A percentile compares a stretch with the other conserved stretches of the same genome.
Conservation (phyloP, 2,797 vertebrate genomes). For the Cephalopachus bancanus region DNA sequence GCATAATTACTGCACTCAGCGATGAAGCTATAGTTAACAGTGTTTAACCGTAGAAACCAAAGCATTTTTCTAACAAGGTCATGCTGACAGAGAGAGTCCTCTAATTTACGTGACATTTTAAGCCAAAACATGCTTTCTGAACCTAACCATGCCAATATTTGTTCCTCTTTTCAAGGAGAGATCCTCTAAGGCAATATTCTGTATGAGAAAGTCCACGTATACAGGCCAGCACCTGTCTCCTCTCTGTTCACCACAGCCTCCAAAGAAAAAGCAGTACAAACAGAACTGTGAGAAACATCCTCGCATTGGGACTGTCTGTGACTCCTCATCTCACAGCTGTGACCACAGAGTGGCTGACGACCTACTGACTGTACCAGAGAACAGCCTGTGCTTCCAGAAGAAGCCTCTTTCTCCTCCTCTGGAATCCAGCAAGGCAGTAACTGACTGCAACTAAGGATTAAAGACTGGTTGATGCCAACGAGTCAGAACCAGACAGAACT, state of each 20-base stretch:
- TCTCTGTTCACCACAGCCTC: background rate
- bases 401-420: background rate
- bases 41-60: constrained; percentile 1
- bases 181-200: background rate
- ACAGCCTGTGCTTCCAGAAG: background rate
- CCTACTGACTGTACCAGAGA: background rate
- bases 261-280: background rate
- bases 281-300: background rate
- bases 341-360: background rate
- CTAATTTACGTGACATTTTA: background rate
- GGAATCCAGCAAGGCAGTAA: background rate
- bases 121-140: background rate
- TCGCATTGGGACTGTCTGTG: background rate
- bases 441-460: background rate
- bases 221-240: background rate
- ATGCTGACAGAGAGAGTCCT: background rate
- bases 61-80: background rate
- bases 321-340: background rate
- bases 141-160: background rate
- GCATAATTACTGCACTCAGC: background rate
- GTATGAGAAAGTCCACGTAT: background rate
- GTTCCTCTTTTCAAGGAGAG: background rate
- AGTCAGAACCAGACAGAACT: background rate
- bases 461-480: background rate
- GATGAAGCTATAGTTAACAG: background rate